Evolutionary conservation across 2,888 invertebrate genomes (phyloP), one percentile per base, ranked within the genome.

Genomic region (Troides helena): DNA sequence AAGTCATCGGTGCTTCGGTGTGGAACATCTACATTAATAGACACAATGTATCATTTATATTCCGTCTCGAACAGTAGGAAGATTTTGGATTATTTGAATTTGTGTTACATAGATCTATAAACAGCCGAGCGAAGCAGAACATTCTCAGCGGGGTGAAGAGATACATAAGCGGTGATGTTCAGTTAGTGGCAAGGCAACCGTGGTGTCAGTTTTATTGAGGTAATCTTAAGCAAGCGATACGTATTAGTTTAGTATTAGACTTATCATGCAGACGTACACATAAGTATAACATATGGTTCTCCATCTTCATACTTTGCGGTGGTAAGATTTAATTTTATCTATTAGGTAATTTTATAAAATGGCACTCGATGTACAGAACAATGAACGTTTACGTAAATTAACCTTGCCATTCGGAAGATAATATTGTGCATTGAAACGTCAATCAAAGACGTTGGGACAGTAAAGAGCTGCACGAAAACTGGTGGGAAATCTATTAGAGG

Each of bases 171-270:
- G 78, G 89, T 91, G 89, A 84, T 85, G 80, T 86, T 87, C 83
- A 90, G 92, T 92, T 92, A 92, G 92, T 92, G 92, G 91, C 92
- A 92, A 90, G 92, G 90, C 89, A 88, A 84, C 82, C 79, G 86
- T 85, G 83, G 84, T 89, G 87, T 90, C 83, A 87, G 88, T 89
- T 81, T 82, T 79, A 82, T 78, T 74, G 74, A 82, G 78, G 79
- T 81, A 81, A 81, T 83, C 80, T 82, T 85, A 92, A 90, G 90
- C 92, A 90, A 90, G 89, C 91, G n/a, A 87, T 67, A 67, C 67
- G 71, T 65, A 68, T 64, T 71, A 23, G 69, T 64, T 69, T 66
- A 69, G 65, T 73, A 71, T 74, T 70, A 74, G 72, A 72, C 74
- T 67, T 75, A 74, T 76, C 76, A 78, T 79, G 78, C 77, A 77